A percentile compares a stretch with the other conserved stretches of the same genome.
phyloP scores from a whole-genome alignment of 30 jellyfish, hydroid and myxozoan species.

The Euphysa ruthae region DNA sequence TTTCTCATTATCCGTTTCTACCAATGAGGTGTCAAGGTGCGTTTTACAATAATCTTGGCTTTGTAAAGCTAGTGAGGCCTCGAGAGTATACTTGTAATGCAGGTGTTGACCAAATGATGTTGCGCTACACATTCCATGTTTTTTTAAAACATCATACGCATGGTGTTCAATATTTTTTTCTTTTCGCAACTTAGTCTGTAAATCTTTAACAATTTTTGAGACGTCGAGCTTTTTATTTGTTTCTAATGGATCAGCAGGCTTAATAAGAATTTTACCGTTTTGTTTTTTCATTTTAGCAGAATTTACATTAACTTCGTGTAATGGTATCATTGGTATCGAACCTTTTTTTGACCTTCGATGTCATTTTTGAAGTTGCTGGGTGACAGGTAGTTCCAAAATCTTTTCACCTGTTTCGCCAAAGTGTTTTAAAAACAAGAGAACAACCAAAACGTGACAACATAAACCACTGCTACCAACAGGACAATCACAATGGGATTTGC shows the following conservation, averaged over 20 bases:
- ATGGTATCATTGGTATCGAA: slow-evolving; percentile 19
- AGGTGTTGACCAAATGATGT: neutral
- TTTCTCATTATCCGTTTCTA: no score
- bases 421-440: slow-evolving; percentile 13
- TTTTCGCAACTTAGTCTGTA: no score
- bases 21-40: no score
- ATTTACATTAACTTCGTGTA: neutral
- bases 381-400: neutral
- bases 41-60: no score
- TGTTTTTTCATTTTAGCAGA: neutral
- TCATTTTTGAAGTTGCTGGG: slow-evolving; percentile 24
- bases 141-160: neutral
- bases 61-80: no score
- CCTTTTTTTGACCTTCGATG: slow-evolving; percentile 12
- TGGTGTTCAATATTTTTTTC: slow-evolving; percentile 20
- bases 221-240: neutral
- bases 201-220: neutral
- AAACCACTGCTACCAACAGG: neutral
- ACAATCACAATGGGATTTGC: no score
- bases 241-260: slow-evolving; percentile 4
- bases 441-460: slow-evolving; percentile 1
- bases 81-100: neutral
- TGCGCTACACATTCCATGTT: neutral
- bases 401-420: neutral
- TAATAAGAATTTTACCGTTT: neutral